phyloP scores from a whole-genome alignment of 2,113 vertebrate species.

The Pseudolaguvia tuberculata region DNA sequence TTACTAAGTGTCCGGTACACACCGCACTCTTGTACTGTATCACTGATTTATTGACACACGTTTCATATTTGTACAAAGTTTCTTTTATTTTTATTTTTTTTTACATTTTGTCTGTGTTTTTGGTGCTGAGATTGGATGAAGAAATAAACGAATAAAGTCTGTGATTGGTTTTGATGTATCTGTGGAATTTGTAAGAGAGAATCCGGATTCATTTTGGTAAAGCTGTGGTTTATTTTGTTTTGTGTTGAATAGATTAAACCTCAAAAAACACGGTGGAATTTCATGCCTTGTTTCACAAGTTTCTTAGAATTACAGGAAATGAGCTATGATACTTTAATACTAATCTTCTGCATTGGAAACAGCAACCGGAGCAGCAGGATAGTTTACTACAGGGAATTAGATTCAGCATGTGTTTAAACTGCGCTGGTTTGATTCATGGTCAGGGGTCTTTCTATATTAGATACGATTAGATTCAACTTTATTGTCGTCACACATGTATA shows the following conservation, averaged over 20 bases:
- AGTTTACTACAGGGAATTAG: background rate
- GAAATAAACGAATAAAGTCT: constrained; percentile 38
- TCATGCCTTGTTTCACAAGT: background rate
- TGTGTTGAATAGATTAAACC: background rate
- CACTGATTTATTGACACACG: constrained; percentile 20
- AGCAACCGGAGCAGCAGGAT: background rate
- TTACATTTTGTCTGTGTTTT: constrained; percentile 28
- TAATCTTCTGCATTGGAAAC: background rate
- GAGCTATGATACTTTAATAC: too few relatives aligned
- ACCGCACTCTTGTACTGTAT: constrained; percentile 35
- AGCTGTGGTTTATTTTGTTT: background rate
- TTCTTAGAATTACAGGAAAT: too few relatives aligned
- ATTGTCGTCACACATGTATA: too few relatives aligned
- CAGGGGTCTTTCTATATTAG: too few relatives aligned
- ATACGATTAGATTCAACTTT: too few relatives aligned
- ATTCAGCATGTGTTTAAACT: background rate
- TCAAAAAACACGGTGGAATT: background rate
- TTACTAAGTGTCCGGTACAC: background rate
- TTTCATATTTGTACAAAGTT: constrained; percentile 45
- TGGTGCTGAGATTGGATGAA: constrained; percentile 44
- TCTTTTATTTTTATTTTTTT: constrained; percentile 29
- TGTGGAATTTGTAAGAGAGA: background rate
- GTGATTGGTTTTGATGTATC: constrained; percentile 37
- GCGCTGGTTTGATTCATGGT: too few relatives aligned
- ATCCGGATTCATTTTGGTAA: background rate